A percentile compares a stretch with the other conserved stretches of the same genome.
These are phyloP conservation scores for Apotomis turbidana DNA, from an alignment of 2,888 invertebrate species.

Conservation along the genomic window DNA sequence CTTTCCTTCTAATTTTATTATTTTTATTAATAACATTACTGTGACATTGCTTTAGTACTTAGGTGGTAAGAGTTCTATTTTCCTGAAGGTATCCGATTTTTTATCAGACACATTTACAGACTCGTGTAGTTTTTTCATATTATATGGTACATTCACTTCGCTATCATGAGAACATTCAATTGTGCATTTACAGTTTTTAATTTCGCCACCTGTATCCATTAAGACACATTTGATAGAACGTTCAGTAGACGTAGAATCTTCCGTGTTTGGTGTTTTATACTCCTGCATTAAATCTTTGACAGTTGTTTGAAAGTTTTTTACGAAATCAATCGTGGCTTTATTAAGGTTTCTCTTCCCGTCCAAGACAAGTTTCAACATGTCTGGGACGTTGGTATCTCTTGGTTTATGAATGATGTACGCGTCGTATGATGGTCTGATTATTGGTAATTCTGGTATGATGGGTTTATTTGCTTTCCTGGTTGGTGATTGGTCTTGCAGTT, in stretches of 20 bases:
- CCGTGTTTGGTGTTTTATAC: not conserved
- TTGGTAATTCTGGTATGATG: not conserved
- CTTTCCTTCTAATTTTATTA: too few relatives aligned
- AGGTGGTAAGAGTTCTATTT: too few relatives aligned
- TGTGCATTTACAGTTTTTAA: not conserved
- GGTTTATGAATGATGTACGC: not conserved
- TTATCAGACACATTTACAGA: too few relatives aligned
- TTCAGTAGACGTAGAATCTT: not conserved
- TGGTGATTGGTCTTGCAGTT: constrained; percentile 53
- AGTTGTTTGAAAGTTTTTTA: not conserved
- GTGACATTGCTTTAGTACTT: too few relatives aligned
- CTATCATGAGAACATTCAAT: not conserved
- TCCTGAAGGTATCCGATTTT: too few relatives aligned
- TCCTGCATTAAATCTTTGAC: constrained; percentile 1
- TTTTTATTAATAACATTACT: too few relatives aligned
- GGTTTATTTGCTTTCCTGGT: not conserved
- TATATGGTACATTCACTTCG: not conserved
- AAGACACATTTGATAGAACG: not conserved
- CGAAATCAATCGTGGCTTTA: not conserved
- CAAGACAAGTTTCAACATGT: not conserved
- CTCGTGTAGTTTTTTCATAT: not conserved
- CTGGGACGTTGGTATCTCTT: not conserved
- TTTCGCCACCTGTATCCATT: not conserved
- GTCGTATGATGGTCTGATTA: not conserved
- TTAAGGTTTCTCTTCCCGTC: not conserved